Conservation (phyloP, 2,888 invertebrate species). For the Anthrax anthrax region DNA sequence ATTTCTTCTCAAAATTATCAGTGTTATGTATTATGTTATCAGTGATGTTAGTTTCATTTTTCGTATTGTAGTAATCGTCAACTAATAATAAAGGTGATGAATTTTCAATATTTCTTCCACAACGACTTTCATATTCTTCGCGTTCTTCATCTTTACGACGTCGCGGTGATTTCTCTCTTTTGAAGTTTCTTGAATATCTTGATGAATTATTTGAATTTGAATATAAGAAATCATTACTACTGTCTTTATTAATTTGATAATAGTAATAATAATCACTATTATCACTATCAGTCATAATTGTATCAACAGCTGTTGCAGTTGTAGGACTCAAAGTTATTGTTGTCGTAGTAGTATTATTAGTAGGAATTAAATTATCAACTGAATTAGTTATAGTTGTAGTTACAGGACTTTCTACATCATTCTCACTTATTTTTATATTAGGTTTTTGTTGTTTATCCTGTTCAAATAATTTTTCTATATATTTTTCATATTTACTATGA, state of each 20-base stretch:
- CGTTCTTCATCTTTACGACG: slow-evolving; percentile 26
- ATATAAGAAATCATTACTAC: neutral
- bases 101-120: slow-evolving; percentile 24
- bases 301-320: neutral
- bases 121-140: slow-evolving; percentile 33
- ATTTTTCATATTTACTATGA: slow-evolving; percentile 28
- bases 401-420: too few relatives aligned
- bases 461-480: slow-evolving; percentile 28
- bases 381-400: too few relatives aligned
- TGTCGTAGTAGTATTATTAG: too few relatives aligned
- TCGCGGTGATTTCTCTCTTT: slow-evolving; percentile 28
- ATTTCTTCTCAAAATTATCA: too few relatives aligned
- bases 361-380: too few relatives aligned
- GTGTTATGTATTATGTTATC: too few relatives aligned
- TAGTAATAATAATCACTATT: too few relatives aligned
- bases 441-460: neutral
- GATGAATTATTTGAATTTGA: too few relatives aligned
- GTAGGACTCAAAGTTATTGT: too few relatives aligned
- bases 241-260: neutral
- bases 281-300: too few relatives aligned
- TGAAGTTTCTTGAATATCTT: slow-evolving; percentile 18
- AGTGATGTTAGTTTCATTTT: too few relatives aligned
- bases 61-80: neutral
- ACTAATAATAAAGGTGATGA: neutral
- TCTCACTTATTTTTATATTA: slow-evolving; percentile 9